A percentile compares a stretch with the other conserved stretches of the same genome.
Evolutionary conservation across 2,797 vertebrate genomes (phyloP).

Genomic region (Lerista edwardsae): DNA sequence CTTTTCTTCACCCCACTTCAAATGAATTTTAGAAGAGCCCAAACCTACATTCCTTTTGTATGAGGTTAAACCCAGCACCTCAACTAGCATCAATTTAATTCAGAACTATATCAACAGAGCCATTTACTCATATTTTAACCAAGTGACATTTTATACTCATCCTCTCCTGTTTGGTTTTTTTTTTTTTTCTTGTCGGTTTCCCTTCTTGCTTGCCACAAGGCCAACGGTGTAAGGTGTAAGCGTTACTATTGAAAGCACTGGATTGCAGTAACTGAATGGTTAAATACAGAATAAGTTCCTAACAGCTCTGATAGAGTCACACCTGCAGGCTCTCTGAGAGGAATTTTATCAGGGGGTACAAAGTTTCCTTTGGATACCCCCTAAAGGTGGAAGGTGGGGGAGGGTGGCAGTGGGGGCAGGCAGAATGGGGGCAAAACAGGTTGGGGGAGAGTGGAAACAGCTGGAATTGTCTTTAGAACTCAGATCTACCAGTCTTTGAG

Average conservation of each 20-base stretch:
- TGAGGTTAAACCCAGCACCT: not conserved
- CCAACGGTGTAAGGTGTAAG: not conserved
- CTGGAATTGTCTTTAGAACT: no score
- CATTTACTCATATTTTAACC: not conserved
- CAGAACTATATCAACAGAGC: not conserved
- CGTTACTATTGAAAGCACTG: not conserved
- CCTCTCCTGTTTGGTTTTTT: not conserved
- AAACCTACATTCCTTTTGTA: slow-evolving; percentile 22
- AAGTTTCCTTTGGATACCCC: no score
- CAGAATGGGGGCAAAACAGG: no score
- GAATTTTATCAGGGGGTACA: no score
- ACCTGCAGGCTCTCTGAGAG: no score
- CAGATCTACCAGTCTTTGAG: no score
- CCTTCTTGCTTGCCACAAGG: no score
- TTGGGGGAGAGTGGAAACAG: no score
- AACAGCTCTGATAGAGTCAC: not conserved
- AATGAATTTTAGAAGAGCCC: not conserved
- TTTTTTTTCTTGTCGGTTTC: no score
- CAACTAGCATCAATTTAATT: slow-evolving; percentile 1
- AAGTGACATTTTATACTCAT: not conserved
- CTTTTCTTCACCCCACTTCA: slow-evolving; percentile 38
- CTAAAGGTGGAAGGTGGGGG: no score
- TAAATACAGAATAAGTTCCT: not conserved
- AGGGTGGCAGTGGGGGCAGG: no score
- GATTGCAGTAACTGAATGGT: not conserved